These are phyloP conservation scores for Nemotelus nigrinus DNA, from an alignment of 2,888 invertebrate genomes.

Conservation along the genomic window DNA sequence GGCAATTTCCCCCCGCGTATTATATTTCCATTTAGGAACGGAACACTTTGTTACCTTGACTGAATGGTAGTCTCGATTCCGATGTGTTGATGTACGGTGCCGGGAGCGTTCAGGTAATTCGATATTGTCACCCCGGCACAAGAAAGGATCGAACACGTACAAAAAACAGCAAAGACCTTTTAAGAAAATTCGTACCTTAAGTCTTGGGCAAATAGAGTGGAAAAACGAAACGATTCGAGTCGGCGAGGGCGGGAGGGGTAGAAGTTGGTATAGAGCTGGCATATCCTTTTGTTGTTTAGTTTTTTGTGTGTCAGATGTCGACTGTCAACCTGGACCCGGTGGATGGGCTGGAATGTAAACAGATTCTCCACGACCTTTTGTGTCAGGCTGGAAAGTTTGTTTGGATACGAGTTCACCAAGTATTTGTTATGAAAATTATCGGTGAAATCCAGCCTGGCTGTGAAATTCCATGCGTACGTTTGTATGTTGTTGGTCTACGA, in stretches of 20 bases:
- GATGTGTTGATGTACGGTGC: not conserved
- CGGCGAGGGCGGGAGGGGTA: not conserved
- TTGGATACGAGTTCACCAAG: conserved; percentile 50
- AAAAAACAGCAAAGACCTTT: conserved; percentile 38
- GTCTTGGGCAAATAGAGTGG: conserved; percentile 29
- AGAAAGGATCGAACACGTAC: not conserved
- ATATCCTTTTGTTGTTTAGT: not conserved
- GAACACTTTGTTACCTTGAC: conserved; percentile 37
- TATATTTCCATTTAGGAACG: conserved; percentile 27
- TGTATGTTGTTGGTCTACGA: not conserved
- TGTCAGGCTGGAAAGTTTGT: conserved; percentile 44
- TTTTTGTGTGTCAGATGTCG: conserved; percentile 20
- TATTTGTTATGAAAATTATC: conserved; percentile 51
- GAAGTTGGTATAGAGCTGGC: not conserved
- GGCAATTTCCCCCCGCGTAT: conserved; percentile 21
- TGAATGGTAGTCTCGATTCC: conserved; percentile 8
- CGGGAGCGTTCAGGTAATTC: conserved; percentile 17
- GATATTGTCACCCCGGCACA: conserved; percentile 31
- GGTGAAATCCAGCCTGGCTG: conserved; percentile 40
- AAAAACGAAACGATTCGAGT: not conserved
- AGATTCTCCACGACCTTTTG: conserved; percentile 43
- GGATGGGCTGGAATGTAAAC: conserved; percentile 46
- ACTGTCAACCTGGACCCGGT: conserved; percentile 19
- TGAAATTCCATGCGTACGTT: not conserved
- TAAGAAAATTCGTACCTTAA: conserved; percentile 34